phyloP scores from a whole-genome alignment of 2,797 vertebrate genomes.

The Gadopsis marmoratus region DNA sequence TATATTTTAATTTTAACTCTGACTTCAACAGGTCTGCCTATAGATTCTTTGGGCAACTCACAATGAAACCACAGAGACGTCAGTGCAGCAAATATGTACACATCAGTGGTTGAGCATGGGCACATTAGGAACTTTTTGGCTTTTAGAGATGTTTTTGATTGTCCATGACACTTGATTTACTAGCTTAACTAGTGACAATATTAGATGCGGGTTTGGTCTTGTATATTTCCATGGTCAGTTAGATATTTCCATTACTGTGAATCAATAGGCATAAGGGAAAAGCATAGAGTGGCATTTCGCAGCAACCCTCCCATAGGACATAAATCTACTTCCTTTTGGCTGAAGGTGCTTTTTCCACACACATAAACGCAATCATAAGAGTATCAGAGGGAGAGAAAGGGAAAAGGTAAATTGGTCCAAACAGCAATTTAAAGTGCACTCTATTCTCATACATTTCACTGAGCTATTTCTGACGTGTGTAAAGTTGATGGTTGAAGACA shows the following conservation, averaged over 20 bases:
- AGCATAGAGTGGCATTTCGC: slow-evolving; percentile 10
- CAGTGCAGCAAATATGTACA: slow-evolving; percentile 1
- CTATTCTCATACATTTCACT: slow-evolving; percentile 60
- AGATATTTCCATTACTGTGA: slow-evolving; percentile 58
- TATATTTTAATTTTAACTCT: neutral
- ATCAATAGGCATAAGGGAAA: slow-evolving; percentile 35
- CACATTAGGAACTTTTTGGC: slow-evolving; percentile 27
- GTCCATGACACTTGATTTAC: slow-evolving; percentile 48
- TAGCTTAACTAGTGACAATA: slow-evolving; percentile 35
- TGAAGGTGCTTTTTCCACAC: slow-evolving; percentile 51
- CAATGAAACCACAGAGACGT: neutral
- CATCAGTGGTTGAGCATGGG: neutral
- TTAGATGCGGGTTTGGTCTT: slow-evolving; percentile 31
- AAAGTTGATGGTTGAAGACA: slow-evolving; percentile 71
- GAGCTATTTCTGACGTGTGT: slow-evolving; percentile 67
- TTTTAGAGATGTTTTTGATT: slow-evolving; percentile 34
- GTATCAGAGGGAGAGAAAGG: slow-evolving; percentile 41
- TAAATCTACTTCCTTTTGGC: slow-evolving; percentile 43
- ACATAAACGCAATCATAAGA: slow-evolving; percentile 53
- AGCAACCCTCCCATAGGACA: slow-evolving; percentile 39
- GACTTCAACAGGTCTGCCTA: neutral
- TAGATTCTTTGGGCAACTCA: neutral
- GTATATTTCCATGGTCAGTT: slow-evolving; percentile 61
- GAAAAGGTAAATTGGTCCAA: slow-evolving; percentile 61
- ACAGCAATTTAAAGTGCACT: slow-evolving; percentile 70